A percentile compares a stretch with the other conserved stretches of the same genome.
Conservation (phyloP, 1,140 invertebrate species). For the Drosophila kurseongensis region DNA sequence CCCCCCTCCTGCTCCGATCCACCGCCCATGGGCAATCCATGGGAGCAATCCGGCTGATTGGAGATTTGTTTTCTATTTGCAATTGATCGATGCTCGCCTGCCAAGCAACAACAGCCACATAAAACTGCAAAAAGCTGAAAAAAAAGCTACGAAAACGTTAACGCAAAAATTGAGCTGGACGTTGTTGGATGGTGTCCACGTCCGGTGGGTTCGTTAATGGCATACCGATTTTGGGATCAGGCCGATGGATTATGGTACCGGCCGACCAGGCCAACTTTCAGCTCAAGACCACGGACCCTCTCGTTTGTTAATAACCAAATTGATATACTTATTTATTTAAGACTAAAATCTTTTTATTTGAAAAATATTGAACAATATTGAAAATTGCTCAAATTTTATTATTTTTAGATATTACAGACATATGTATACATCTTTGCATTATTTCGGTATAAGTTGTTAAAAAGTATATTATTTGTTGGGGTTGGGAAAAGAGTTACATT, state of each 20-base stretch:
- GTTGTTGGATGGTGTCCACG: slow-evolving; percentile 12
- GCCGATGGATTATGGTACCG: slow-evolving; percentile 10
- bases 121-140: slow-evolving; percentile 9
- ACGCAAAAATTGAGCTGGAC: slow-evolving; percentile 28
- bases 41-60: slow-evolving; percentile 63
- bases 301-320: background rate
- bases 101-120: slow-evolving; percentile 22
- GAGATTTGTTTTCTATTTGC: slow-evolving; percentile 77
- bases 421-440: no score
- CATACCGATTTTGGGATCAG: slow-evolving; percentile 30
- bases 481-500: no score
- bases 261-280: slow-evolving; percentile 5
- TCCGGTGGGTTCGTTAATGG: slow-evolving; percentile 29
- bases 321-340: no score
- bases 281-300: background rate
- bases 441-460: no score
- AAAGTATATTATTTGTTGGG: no score
- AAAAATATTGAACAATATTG: no score
- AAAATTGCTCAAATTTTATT: no score
- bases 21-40: slow-evolving; percentile 15
- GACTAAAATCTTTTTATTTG: background rate
- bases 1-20: background rate
- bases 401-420: no score
- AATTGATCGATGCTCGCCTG: slow-evolving; percentile 66
- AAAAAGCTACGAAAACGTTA: slow-evolving; percentile 2